Evolutionary conservation across 2,113 vertebrate genomes (phyloP), one percentile per base, ranked within the genome.

Genomic region (rat (Rattus norvegicus)): DNA sequence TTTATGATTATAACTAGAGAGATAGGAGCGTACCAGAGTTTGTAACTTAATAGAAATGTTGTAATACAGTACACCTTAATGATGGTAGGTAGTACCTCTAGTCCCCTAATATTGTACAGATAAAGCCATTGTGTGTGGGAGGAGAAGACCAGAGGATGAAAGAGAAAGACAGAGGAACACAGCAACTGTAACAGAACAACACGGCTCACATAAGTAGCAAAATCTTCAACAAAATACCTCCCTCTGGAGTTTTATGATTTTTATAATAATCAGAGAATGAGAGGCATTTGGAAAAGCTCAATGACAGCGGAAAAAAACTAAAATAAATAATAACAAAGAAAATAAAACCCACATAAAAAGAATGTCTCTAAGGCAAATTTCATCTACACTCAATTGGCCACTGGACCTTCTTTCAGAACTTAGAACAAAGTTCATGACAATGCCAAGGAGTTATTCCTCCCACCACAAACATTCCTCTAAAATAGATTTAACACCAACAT

Each of bases 371-470:
- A 65, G 20, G 36, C 36, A 75, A 11, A 47, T 61, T 92, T 59
- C 56, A 96, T 88, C 86, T 88, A 49, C 47, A 63, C 17, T 90
- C 79, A 97, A 80, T 95, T 91, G 95, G 86, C 59, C 54, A 14
- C 56, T 65, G 47, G 88, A 47, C 52, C n/a, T 59, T 39, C 79
- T 95, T 94, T 94, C 79, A 90, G 43, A 89, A 56, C 30, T 56
- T 61, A 94, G 83, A 95, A 93, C 52, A 75, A 94, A 95, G 20
- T 65, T 2, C 8, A 8, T n/a, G 11, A 2, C 26, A 95, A 63
- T 47, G 90, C 59, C 52, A 86, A 92, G 95, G 76, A n/a, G 89
- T 79, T 36, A 81, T 24, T 88, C 88, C 30, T 0, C n/a, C 13
- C 11, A 2, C 88, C 47, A 33, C 49, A 80, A 52, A 77, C 43